Percentiles rank a stretch among this genome's conserved stretches.
These are phyloP conservation scores for Chrosomus eos DNA, from an alignment of 2,797 vertebrate genomes.

Conservation along the genomic window DNA sequence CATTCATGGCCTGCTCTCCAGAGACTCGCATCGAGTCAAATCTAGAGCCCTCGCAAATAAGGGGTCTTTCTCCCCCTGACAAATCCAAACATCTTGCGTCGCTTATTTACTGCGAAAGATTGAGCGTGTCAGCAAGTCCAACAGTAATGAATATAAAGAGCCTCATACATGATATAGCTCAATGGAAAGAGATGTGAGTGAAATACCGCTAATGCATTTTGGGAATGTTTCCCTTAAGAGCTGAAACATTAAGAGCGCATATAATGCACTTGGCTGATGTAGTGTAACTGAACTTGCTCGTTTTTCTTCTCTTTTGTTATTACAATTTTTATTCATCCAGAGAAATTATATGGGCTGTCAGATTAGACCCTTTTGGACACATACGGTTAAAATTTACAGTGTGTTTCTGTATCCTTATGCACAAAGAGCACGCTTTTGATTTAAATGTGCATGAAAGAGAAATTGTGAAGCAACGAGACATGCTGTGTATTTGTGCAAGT, in stretches of 20 bases:
- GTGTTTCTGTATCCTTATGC: conserved; percentile 13
- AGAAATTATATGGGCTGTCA: conserved; percentile 15
- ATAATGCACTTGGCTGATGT: conserved; percentile 28
- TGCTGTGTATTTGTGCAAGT: conserved; percentile 39
- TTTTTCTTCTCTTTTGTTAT: conserved; percentile 28
- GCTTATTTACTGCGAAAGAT: conserved; percentile 40
- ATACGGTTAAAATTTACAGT: conserved; percentile 11
- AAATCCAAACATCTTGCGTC: conserved; percentile 31
- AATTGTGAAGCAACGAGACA: conserved; percentile 11
- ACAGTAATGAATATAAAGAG: conserved; percentile 52
- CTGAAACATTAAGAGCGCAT: conserved; percentile 27
- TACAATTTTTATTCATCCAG: conserved; percentile 7
- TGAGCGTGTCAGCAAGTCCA: conserved; percentile 51
- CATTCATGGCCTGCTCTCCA: conserved; percentile 59
- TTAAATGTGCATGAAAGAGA: conserved; percentile 25
- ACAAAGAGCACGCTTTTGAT: conserved; percentile 17
- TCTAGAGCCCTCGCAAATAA: conserved; percentile 51
- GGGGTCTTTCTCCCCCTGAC: conserved; percentile 39
- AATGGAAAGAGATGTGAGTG: conserved; percentile 8
- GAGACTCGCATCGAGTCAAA: conserved; percentile 53
- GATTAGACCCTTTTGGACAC: conserved; percentile 11
- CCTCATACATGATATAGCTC: conserved; percentile 45
- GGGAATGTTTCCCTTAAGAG: conserved; percentile 11
- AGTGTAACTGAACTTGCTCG: not conserved
- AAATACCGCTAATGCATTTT: conserved; percentile 32